Conservation (phyloP, 2,113 vertebrate genomes). For the Carassius auratus region DNA sequence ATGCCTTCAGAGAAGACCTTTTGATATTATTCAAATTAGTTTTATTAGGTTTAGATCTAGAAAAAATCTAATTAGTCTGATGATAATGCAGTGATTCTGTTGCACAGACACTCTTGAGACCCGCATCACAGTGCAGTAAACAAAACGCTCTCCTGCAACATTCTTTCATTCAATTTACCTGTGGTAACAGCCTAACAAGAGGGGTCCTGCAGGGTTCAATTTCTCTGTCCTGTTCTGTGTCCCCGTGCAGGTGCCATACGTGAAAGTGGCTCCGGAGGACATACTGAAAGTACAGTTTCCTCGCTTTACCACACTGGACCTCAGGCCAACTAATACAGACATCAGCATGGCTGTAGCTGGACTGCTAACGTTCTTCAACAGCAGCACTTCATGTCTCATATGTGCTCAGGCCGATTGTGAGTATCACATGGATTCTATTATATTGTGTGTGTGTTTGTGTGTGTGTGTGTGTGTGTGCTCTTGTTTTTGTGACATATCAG, state of each 20-base stretch:
- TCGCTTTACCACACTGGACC: slow-evolving; percentile 95
- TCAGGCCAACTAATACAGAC: slow-evolving; percentile 95
- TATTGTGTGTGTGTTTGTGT: too few species aligned
- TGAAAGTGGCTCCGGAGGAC: slow-evolving; percentile 96
- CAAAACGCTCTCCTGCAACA: slow-evolving; percentile 47
- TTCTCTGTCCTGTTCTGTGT: slow-evolving; percentile 20
- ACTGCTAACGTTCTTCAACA: slow-evolving; percentile 96
- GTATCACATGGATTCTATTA: slow-evolving; percentile 62
- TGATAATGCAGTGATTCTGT: slow-evolving; percentile 37
- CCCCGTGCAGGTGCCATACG: slow-evolving; percentile 88
- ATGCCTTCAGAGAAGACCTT: slow-evolving; percentile 13
- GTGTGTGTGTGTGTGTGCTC: too few species aligned
- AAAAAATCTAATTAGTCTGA: slow-evolving; percentile 35
- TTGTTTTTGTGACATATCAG: too few species aligned
- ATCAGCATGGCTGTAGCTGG: slow-evolving; percentile 94
- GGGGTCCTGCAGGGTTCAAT: slow-evolving; percentile 1
- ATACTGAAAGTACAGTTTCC: slow-evolving; percentile 94
- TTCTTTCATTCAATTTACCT: slow-evolving; percentile 43
- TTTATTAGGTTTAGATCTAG: slow-evolving; percentile 39
- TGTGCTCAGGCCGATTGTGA: slow-evolving; percentile 98
- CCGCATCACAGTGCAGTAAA: slow-evolving; percentile 45
- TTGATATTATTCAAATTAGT: slow-evolving; percentile 42
- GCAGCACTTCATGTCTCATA: slow-evolving; percentile 96
- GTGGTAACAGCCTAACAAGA: slow-evolving; percentile 45
- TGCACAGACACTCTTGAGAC: slow-evolving; percentile 7